A percentile compares a stretch with the other conserved stretches of the same genome.
Conservation (phyloP, 2,113 vertebrate genomes). For the Pterocles gutturalis region DNA sequence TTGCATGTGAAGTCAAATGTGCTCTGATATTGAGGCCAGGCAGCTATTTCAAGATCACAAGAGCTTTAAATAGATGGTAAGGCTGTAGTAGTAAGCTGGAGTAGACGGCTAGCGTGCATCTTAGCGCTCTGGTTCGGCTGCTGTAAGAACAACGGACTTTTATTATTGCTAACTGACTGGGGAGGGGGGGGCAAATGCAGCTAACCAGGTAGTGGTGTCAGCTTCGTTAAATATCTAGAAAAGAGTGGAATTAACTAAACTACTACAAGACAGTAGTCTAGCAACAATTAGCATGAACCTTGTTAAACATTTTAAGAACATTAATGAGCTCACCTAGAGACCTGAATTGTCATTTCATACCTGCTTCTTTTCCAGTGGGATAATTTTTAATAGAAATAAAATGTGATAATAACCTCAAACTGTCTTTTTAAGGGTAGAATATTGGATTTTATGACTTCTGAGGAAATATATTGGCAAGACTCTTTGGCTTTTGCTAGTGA, state of each 20-base stretch:
- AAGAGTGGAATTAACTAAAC: slow-evolving; percentile 36
- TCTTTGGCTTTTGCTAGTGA: slow-evolving; percentile 24
- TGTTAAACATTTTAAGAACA: slow-evolving; percentile 61
- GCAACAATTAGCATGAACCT: slow-evolving; percentile 66
- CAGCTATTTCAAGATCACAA: slow-evolving; percentile 20
- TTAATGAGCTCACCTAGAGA: slow-evolving; percentile 70
- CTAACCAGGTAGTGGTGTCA: slow-evolving; percentile 15
- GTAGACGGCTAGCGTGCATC: not conserved
- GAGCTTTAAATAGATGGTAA: slow-evolving; percentile 42
- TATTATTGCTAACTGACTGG: not conserved
- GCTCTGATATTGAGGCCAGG: slow-evolving; percentile 4
- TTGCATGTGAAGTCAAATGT: not conserved
- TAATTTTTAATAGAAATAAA: slow-evolving; percentile 65
- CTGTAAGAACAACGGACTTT: not conserved
- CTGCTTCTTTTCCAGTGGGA: slow-evolving; percentile 65
- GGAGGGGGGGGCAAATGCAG: not conserved
- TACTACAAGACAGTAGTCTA: slow-evolving; percentile 42
- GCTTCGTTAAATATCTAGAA: slow-evolving; percentile 40
- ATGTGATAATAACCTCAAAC: slow-evolving; percentile 40
- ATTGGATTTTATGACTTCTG: slow-evolving; percentile 60
- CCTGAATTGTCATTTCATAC: slow-evolving; percentile 60
- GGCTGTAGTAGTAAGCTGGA: not conserved
- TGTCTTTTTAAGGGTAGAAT: slow-evolving; percentile 71
- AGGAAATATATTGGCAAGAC: slow-evolving; percentile 52
- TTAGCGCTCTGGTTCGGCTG: not conserved